Base-by-base conservation (phyloP, 1,140 invertebrate genomes). In the Chlorops oryzae region DNA sequence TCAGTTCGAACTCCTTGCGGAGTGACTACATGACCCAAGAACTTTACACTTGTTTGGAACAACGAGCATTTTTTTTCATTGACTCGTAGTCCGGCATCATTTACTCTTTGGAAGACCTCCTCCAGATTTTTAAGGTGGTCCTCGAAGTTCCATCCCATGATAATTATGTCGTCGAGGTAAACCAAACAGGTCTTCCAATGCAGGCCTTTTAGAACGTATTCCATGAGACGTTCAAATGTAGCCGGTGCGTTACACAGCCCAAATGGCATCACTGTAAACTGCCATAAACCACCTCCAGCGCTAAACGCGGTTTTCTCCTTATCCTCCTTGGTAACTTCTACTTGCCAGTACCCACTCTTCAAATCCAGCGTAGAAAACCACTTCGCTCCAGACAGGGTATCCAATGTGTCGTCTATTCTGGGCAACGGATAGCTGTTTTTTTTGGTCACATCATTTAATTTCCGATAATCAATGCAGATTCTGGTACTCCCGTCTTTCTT, bases 111-210 rank as follows among this genome's bases (percentile, higher is more conserved):
- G 23, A 47, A 37, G 23, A n/a, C n/a, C 20, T 40, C 17, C 22
- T 18, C 21, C 5, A 47, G 24, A 18, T 47, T 40, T 37, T 47
- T 18, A 15, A 47, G 17, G 21, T 47, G 46, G 46, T 47, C 46
- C 18, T 17, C 21, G 23, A 47, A 47, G 17, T 17, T 47, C 32
- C 48, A 20, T 17, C 43, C 44, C 41, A 51, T 47, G n/a, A 51
- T 24, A 23, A 51, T 51, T 13, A 51, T 51, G 27, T 52, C 45
- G 24, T 52, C 50, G 4, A 47, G 27, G 23, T 52, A 52, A 13
- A 52, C 50, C 22, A 52, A 56, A 44, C 9, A 61, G 2, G 34
- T 52, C 34, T 48, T 52, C 4, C 21, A 47, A 15, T 24, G 34
- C 1, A 52, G 37, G 1, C 50, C 45, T 15, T 39, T 47, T 9